Conservation (phyloP, 2,113 vertebrate species). For the Tapirus terrestris region DNA sequence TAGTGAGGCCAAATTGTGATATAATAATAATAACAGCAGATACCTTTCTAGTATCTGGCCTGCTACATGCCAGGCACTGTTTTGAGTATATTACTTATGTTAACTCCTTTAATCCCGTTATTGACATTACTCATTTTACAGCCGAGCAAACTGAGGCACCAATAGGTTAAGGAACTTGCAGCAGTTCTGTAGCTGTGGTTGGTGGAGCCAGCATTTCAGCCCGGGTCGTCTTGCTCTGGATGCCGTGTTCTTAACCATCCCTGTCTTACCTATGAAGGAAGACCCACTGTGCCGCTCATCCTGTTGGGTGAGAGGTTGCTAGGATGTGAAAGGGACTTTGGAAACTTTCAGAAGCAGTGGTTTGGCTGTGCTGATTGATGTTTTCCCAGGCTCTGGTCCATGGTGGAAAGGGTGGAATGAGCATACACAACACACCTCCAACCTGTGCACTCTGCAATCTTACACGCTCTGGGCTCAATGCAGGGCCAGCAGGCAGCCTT, state of each 20-base stretch:
- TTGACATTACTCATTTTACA: neutral
- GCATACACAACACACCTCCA: neutral
- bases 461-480: fast-evolving
- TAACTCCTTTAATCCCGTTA: neutral
- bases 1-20: neutral
- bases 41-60: neutral
- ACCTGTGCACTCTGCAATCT: neutral
- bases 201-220: neutral
- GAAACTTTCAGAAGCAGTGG: neutral
- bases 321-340: neutral
- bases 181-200: neutral
- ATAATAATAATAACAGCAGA: neutral
- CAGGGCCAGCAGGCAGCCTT: neutral
- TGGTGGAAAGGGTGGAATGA: neutral
- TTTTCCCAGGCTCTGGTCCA: neutral
- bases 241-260: neutral
- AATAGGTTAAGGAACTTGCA: neutral
- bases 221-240: neutral
- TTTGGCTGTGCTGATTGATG: neutral
- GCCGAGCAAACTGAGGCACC: neutral
- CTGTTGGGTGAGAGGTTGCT: neutral
- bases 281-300: too few relatives aligned
- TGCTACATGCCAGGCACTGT: neutral
- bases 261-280: neutral
- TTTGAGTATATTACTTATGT: neutral